These are phyloP conservation scores for Cinclus cinclus DNA, from an alignment of 2,113 vertebrate species.

Conservation along the genomic window DNA sequence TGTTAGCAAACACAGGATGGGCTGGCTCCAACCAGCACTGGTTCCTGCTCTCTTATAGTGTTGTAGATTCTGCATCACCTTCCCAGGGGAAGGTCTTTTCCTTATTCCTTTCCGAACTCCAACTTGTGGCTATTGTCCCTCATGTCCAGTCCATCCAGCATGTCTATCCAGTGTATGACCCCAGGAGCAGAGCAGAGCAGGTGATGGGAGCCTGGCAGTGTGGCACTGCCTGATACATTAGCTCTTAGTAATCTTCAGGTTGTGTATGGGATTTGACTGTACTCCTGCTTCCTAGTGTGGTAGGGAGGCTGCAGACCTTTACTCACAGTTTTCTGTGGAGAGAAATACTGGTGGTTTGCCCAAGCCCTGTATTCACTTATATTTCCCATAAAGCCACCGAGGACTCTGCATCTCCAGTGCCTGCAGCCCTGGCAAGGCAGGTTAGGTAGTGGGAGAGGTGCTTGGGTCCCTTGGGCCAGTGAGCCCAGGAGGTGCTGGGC, in stretches of 20 bases:
- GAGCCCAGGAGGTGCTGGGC: not conserved
- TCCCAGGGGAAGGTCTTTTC: not conserved
- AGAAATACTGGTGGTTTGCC: not conserved
- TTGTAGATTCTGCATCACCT: not conserved
- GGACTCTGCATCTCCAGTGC: not conserved
- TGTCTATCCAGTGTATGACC: not conserved
- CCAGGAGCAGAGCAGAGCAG: not conserved
- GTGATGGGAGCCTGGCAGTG: not conserved
- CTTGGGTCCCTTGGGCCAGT: not conserved
- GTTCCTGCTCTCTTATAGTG: not conserved
- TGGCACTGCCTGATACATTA: fast-evolving
- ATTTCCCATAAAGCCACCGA: not conserved
- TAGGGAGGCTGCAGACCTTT: not conserved
- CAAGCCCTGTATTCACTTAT: not conserved
- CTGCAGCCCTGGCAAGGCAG: not conserved
- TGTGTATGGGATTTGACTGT: not conserved
- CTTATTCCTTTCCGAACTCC: not conserved
- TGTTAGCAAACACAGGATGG: not conserved
- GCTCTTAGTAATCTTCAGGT: not conserved
- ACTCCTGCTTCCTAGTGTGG: not conserved
- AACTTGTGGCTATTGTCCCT: not conserved
- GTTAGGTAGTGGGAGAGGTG: not conserved
- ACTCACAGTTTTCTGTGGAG: not conserved
- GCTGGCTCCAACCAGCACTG: not conserved
- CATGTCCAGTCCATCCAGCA: fast-evolving